Conservation (phyloP, 2,797 vertebrate genomes). For the Lithobates pipiens region DNA sequence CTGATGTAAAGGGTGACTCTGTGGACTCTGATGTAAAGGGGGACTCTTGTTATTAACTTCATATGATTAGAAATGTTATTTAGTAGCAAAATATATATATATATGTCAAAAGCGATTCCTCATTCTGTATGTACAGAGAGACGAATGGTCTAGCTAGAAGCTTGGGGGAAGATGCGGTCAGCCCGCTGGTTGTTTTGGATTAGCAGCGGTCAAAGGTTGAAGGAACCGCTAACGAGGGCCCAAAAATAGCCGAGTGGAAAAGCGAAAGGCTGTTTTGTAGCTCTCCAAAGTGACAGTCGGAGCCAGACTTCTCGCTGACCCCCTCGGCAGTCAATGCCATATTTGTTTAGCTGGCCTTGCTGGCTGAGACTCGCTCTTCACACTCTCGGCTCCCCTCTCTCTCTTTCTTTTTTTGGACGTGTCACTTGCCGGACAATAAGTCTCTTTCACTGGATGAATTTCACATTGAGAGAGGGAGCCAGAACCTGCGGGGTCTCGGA, state of each 20-base stretch:
- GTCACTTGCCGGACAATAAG: conserved; percentile 49
- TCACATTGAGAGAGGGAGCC: neutral
- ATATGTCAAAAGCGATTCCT: no score
- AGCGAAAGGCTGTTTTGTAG: conserved; percentile 30
- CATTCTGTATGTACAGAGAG: neutral
- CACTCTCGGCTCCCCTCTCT: conserved; percentile 17
- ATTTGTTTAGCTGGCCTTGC: conserved; percentile 49
- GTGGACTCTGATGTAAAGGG: no score
- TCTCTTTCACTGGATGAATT: conserved; percentile 53
- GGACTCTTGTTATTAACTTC: no score
- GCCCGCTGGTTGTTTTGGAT: conserved; percentile 30
- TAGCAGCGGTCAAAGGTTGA: conserved; percentile 46
- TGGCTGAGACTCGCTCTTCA: conserved; percentile 25
- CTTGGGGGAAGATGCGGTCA: conserved; percentile 39
- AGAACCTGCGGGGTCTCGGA: no score
- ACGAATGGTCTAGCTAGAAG: neutral
- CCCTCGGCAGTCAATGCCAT: conserved; percentile 28
- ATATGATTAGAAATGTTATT: no score
- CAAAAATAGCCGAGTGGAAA: conserved; percentile 42
- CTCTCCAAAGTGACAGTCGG: neutral
- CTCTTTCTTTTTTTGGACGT: conserved; percentile 44
- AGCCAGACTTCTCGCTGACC: conserved; percentile 7
- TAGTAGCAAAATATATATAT: no score
- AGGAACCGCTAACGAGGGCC: conserved; percentile 29
- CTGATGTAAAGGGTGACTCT: no score